Evolutionary conservation across 2,888 invertebrate species (phyloP), one percentile per base, ranked within the genome.

Genomic region (Crocallis elinguaria): DNA sequence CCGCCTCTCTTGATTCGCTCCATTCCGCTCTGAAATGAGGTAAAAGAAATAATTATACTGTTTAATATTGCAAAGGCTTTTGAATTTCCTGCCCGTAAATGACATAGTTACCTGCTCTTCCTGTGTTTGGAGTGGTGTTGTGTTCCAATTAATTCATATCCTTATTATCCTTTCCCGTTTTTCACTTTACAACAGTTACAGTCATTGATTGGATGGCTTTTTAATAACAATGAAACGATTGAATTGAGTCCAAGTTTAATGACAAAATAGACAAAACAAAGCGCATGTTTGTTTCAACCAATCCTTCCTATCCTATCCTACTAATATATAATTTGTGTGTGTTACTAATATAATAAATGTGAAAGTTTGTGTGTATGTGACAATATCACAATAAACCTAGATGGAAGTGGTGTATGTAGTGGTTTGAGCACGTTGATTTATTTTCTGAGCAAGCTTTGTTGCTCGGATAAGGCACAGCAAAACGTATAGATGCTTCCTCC

Each of bases 61-160:
- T 13, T 13, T 43, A 48, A 53, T 33, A 48, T 43, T 38, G 53
- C 48, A 49, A 45, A 33, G 32, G 43, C 53, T 48, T n/a, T 41
- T 48, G 45, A 53, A 53, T 46, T 53, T 53, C 53, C 53, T 46
- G 42, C 25, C 17, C 14, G 38, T 39, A 53, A 39, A 43, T 48
- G 53, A 46, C 48, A 52, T 41, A 53, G 53, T 53, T 48, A 48
- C 53, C 48, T 39, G 38, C 43, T 42, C 30, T 48, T 49, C 48
- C 48, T 37, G 42, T 38, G 38, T 27, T 45, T 30, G 21, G 21
- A 49, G 35, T 29, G 41, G 8, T 45, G 44, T 36, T 29, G 36
- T 4, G 32, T 32, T 39, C 14, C 14, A 21, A 17, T 43, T 48
- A 41, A 43, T 13, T 36, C 5, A 19, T 30, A n/a, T 17, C 13